phyloP scores from a whole-genome alignment of 2,888 invertebrate genomes.

The Oeneis ivallda region DNA sequence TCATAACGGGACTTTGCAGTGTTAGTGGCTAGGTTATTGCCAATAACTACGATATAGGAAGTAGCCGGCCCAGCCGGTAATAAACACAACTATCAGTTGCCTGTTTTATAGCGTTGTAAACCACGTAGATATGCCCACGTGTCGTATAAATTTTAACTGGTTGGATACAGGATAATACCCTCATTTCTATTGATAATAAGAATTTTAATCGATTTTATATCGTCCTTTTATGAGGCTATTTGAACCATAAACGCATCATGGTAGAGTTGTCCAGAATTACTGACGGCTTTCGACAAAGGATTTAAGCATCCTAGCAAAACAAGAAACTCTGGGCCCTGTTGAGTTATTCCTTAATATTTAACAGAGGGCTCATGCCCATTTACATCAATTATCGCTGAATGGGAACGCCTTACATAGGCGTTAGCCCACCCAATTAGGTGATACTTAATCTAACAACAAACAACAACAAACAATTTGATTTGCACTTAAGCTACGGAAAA shows the following conservation, averaged over 20 bases:
- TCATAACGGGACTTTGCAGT: constrained; percentile 7
- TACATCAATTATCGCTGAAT: too few relatives aligned
- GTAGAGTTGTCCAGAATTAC: neutral
- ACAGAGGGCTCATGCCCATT: too few relatives aligned
- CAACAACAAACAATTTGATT: too few relatives aligned
- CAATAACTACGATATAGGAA: constrained; percentile 37
- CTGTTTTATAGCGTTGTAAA: constrained; percentile 56
- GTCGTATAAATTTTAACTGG: constrained; percentile 22
- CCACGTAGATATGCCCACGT: constrained; percentile 45
- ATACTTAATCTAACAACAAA: too few relatives aligned
- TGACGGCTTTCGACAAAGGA: too few relatives aligned
- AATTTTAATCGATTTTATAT: constrained; percentile 17
- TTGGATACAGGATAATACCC: too few relatives aligned
- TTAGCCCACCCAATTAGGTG: too few relatives aligned
- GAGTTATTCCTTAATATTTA: too few relatives aligned
- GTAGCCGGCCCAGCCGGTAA: constrained; percentile 40
- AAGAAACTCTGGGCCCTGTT: too few relatives aligned
- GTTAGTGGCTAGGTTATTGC: constrained; percentile 25
- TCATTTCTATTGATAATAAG: constrained; percentile 11
- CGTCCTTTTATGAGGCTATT: neutral
- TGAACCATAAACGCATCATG: neutral
- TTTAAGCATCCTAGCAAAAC: too few relatives aligned
- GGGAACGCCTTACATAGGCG: too few relatives aligned
- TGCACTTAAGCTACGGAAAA: too few relatives aligned
- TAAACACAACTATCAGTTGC: constrained; percentile 53